phyloP scores from a whole-genome alignment of 2,113 vertebrate genomes.

The Porphyrio hochstetteri region DNA sequence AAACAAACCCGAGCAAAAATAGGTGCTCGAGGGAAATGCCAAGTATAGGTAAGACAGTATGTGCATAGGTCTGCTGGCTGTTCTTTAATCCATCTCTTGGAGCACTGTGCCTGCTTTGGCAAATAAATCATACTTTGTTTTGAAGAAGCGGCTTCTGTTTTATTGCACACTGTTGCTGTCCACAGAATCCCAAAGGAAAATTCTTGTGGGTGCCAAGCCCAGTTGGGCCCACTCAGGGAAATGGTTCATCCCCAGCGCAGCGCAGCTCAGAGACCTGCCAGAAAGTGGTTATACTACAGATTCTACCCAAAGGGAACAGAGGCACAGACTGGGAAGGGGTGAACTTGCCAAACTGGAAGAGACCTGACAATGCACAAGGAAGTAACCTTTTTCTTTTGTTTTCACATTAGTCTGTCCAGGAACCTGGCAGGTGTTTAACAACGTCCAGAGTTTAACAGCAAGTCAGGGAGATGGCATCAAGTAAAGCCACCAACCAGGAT shows the following conservation, averaged over 20 bases:
- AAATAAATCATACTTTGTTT: constrained; percentile 30
- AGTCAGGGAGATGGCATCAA: neutral
- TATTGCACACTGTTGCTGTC: neutral
- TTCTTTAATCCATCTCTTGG: constrained; percentile 2
- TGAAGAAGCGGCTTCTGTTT: constrained; percentile 7
- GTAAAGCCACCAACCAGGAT: neutral
- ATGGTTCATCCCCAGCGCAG: neutral
- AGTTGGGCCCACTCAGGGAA: neutral
- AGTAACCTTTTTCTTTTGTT: neutral
- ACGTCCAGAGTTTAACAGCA: neutral
- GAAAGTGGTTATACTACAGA: neutral
- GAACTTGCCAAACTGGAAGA: neutral
- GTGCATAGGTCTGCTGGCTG: neutral
- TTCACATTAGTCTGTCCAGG: neutral
- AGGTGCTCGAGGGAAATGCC: neutral
- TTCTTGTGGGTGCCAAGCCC: neutral
- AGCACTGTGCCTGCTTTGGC: neutral
- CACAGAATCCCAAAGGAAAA: neutral
- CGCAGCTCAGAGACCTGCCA: neutral
- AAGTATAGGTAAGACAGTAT: neutral
- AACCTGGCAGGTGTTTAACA: neutral
- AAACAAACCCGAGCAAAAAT: constrained; percentile 4
- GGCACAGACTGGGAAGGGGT: neutral
- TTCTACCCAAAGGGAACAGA: neutral
- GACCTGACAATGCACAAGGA: neutral